A percentile compares a stretch with the other conserved stretches of the same genome.
Evolutionary conservation across 1,140 invertebrate species (phyloP).

Genomic region (Paraescarpia echinospica): DNA sequence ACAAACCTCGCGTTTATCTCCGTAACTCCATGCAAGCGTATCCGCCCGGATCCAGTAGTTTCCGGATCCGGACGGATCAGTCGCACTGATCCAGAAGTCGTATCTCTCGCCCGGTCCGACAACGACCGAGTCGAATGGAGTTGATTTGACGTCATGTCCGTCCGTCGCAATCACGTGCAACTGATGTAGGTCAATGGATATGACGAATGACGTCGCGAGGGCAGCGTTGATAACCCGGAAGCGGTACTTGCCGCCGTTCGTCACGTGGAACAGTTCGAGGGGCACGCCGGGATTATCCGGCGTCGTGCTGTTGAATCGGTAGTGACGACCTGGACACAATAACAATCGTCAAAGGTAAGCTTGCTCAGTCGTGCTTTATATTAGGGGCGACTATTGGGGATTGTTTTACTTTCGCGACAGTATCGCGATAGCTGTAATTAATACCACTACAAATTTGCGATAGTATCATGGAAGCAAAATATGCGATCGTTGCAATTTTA

Average conservation of each 20-base stretch:
- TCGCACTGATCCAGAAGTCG: constrained; percentile 24
- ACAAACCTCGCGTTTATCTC: background rate
- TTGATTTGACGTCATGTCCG: background rate
- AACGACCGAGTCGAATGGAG: constrained; percentile 15
- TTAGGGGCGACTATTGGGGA: too few species aligned
- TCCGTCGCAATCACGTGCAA: constrained; percentile 16
- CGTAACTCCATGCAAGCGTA: background rate
- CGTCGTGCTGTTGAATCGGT: background rate
- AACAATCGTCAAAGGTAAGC: too few species aligned
- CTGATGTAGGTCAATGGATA: constrained; percentile 19
- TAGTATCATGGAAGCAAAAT: too few species aligned
- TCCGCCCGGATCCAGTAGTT: constrained; percentile 21
- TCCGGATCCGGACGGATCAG: constrained; percentile 11
- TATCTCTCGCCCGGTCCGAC: constrained; percentile 21
- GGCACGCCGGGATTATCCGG: constrained; percentile 1
- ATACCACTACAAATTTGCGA: too few species aligned
- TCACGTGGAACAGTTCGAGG: constrained; percentile 8
- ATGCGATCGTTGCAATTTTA: too few species aligned
- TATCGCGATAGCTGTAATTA: too few species aligned
- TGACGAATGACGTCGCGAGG: background rate
- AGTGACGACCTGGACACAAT: background rate
- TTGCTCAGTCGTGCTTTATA: too few species aligned
- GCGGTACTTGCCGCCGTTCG: constrained; percentile 15
- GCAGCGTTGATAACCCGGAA: constrained; percentile 19
- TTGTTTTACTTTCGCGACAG: too few species aligned